Evolutionary conservation across 2,113 vertebrate genomes (phyloP).

Genomic region (Cebidichthys violaceus): DNA sequence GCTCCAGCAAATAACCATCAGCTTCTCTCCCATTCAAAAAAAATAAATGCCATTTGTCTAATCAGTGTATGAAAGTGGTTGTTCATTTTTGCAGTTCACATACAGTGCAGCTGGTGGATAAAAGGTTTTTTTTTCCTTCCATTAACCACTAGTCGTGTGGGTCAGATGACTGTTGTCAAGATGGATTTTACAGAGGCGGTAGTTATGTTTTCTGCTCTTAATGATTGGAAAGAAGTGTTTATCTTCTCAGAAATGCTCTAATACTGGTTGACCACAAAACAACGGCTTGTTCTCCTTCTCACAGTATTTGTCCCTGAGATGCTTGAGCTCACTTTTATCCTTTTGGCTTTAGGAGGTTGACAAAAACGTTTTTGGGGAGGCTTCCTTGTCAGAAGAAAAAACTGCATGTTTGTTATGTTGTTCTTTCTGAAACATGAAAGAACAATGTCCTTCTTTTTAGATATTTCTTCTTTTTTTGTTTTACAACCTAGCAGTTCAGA

Average conservation of each 20-base stretch:
- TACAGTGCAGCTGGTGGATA: slow-evolving; percentile 43
- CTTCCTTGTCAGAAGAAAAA: not conserved
- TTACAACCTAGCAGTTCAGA: not conserved
- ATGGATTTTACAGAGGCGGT: not conserved
- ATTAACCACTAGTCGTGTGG: slow-evolving; percentile 17
- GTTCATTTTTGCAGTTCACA: slow-evolving; percentile 10
- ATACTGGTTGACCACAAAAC: not conserved
- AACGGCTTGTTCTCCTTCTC: too few species aligned
- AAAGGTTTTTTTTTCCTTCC: slow-evolving; percentile 13
- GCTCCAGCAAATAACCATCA: slow-evolving; percentile 22
- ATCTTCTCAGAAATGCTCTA: not conserved
- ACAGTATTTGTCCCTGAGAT: too few species aligned
- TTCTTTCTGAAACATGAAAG: not conserved
- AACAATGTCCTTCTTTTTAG: not conserved
- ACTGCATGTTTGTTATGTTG: not conserved
- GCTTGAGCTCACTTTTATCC: too few species aligned
- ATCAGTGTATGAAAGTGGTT: slow-evolving; percentile 25
- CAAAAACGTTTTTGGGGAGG: not conserved
- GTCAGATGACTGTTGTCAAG: slow-evolving; percentile 16
- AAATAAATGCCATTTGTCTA: slow-evolving; percentile 20
- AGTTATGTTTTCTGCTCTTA: slow-evolving; percentile 1
- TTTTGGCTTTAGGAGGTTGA: not conserved
- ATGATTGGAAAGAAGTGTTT: not conserved
- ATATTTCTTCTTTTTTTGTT: not conserved
- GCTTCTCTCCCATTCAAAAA: not conserved